Evolutionary conservation across 2,797 vertebrate genomes (phyloP), one percentile per base, ranked within the genome.

Genomic region (Chaunax sp.): DNA sequence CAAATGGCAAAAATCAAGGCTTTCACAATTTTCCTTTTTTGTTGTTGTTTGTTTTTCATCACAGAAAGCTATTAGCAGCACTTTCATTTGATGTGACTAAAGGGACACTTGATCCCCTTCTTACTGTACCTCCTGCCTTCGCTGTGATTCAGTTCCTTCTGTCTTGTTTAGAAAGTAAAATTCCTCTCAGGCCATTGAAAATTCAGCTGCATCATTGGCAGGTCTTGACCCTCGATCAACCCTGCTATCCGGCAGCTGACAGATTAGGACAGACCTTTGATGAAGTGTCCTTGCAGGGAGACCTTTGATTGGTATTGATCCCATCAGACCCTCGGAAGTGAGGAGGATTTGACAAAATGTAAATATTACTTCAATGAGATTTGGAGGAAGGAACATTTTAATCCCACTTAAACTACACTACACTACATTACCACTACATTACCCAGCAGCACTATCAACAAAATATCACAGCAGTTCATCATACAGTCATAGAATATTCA

Each of bases 171-270:
- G 59, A 49, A 45, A 55, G 52, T n/a, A n/a, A 8, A 15, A 35
- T 40, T 50, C 37, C 62, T 11, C 20, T 15, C 6, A 33, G 61
- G 28, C 46, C 56, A 66, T 56, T 73, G 51, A 41, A 55, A 51
- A 78, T 75, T 65, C 79, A 33, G 53, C 62, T 47, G 64, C 57
- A 50, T 69, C 53, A 52, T 14, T 46, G 55, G 12, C 30, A 64
- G 56, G 33, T 76, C 52, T 26, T 75, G 72, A 79, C 70, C 79
- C 54, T 4, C 12, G 16, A 44, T 61, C 57, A 62, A 28, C 30
- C 58, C 43, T 12, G 22, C 49, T 46, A 45, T 52, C 64, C 51
- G 52, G 28, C 30, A 23, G 35, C 28, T 75, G 66, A 72, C 78
- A 66, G 59, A 66, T 56, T 49, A 60, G 43, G 53, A 37, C 18